Evolutionary conservation across 2,113 vertebrate genomes (phyloP).

Genomic region (Python bivittatus): DNA sequence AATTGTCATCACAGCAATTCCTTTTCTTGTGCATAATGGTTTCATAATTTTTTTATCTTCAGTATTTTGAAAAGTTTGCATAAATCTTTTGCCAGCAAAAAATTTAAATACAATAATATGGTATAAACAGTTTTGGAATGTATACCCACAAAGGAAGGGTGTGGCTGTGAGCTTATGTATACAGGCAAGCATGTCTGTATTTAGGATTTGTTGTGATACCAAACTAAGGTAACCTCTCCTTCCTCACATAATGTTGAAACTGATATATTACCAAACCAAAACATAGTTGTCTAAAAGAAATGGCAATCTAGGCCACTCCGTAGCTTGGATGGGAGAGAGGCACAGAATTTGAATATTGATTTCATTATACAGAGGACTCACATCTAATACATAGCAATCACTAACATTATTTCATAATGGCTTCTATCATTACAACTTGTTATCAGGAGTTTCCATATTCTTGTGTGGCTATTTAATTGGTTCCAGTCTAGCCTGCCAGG

Average conservation of each 20-base stretch:
- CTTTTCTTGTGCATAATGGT: background rate
- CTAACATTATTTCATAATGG: background rate
- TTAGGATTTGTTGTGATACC: background rate
- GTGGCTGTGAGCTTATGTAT: background rate
- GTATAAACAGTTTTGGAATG: background rate
- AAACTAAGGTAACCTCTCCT: background rate
- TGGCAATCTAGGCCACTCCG: background rate
- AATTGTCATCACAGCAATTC: constrained; percentile 8
- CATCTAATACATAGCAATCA: background rate
- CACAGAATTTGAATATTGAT: background rate
- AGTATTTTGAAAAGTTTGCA: background rate
- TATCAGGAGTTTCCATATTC: background rate
- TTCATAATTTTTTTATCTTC: background rate
- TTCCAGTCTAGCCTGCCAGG: background rate
- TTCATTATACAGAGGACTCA: background rate
- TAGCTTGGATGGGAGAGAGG: background rate
- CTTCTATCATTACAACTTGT: background rate
- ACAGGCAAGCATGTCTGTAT: background rate
- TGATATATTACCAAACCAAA: background rate
- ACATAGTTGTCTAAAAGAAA: background rate
- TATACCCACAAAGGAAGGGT: rapidly evolving
- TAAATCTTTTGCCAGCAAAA: rapidly evolving
- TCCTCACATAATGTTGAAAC: background rate
- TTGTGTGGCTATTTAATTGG: background rate
- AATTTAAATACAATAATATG: background rate